These are phyloP conservation scores for Calameuta pallipes DNA, from an alignment of 2,888 invertebrate genomes.

Conservation along the genomic window DNA sequence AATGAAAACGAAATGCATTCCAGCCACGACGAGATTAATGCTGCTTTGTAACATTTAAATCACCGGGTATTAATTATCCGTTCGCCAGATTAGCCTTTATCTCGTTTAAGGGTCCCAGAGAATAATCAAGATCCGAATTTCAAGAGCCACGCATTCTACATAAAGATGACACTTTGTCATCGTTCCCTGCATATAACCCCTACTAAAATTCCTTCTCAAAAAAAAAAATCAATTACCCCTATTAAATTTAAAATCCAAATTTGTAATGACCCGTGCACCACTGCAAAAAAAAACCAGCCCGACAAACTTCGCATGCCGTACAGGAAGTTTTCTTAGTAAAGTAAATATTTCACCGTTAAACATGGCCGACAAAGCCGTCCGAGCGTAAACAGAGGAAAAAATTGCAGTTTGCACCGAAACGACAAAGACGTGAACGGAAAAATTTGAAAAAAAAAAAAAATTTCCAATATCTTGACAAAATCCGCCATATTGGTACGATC, in stretches of 20 bases:
- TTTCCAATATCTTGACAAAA: neutral
- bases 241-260: neutral
- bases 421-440: neutral
- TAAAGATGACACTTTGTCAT: neutral
- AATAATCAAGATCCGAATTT: neutral
- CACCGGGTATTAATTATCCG: conserved; percentile 9
- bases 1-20: conserved; percentile 9
- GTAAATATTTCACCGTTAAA: neutral
- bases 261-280: neutral
- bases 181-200: neutral
- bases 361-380: neutral
- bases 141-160: neutral
- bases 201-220: neutral
- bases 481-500: neutral
- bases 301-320: neutral
- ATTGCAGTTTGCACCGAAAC: neutral
- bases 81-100: conserved; percentile 7
- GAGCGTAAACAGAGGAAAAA: neutral
- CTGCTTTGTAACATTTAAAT: conserved; percentile 9
- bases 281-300: neutral
- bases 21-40: conserved; percentile 5
- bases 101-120: conserved; percentile 1
- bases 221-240: neutral
- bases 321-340: neutral
- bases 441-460: neutral